Evolutionary conservation across 35 echinoderm and acorn worm genomes (phyloP).

Genomic region (Heliocidaris tuberculata): DNA sequence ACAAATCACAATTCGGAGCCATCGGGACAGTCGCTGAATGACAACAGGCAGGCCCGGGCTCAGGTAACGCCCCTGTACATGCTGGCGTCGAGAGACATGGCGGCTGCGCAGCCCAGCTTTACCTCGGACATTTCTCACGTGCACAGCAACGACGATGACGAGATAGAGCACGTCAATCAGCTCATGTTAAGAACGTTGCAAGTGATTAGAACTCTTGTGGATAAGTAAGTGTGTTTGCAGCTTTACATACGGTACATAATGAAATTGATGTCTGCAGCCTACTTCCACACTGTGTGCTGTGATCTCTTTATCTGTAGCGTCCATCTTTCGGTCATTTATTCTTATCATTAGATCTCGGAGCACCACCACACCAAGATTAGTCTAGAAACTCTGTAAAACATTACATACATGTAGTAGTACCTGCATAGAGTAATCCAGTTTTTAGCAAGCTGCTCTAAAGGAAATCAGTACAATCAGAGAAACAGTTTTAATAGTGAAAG

Average conservation of each 20-base stretch:
- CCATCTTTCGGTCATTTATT: neutral
- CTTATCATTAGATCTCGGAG: no score
- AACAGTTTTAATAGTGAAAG: no score
- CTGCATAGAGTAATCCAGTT: no score
- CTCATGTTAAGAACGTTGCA: conserved; percentile 64
- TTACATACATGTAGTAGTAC: no score
- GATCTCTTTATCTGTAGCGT: neutral
- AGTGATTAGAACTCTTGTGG: conserved; percentile 70
- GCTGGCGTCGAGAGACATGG: conserved; percentile 21
- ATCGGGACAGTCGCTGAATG: conserved; percentile 15
- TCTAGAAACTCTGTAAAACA: no score
- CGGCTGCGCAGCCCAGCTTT: neutral
- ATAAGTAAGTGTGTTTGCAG: conserved; percentile 73
- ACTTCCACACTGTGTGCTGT: neutral
- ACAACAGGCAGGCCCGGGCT: conserved; percentile 19
- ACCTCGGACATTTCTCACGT: conserved; percentile 23
- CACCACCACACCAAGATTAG: no score
- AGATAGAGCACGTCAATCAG: conserved; percentile 46
- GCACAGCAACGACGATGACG: conserved; percentile 53
- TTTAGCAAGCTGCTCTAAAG: no score
- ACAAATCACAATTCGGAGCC: conserved; percentile 27
- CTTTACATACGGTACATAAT: neutral
- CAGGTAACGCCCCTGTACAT: conserved; percentile 25
- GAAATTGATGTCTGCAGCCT: neutral
- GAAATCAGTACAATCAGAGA: no score